Percentiles rank a stretch among this genome's conserved stretches.
These are phyloP conservation scores for Mimas tiliae DNA, from an alignment of 2,888 invertebrate genomes.

Conservation along the genomic window DNA sequence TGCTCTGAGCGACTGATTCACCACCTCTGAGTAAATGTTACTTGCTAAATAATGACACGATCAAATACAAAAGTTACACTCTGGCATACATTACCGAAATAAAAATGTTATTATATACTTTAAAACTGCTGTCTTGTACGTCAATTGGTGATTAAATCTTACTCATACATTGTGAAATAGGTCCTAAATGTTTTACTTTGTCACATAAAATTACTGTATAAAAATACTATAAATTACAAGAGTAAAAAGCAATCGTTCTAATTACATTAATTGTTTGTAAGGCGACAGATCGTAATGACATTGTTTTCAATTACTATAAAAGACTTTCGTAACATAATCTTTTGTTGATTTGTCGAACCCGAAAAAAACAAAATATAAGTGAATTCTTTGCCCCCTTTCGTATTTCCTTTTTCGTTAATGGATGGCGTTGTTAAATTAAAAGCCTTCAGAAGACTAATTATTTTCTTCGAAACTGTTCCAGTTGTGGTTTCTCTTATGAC, in stretches of 20 bases:
- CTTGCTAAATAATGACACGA: too few species aligned
- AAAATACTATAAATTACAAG: too few species aligned
- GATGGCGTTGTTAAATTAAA: constrained; percentile 12
- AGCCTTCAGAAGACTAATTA: not conserved
- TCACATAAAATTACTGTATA: too few species aligned
- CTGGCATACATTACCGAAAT: too few species aligned
- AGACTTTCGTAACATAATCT: constrained; percentile 23
- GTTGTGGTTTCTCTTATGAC: not conserved
- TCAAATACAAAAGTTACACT: too few species aligned
- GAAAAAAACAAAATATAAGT: constrained; percentile 13
- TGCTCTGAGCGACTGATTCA: too few species aligned
- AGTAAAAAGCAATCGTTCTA: not conserved
- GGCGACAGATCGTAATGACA: constrained; percentile 8
- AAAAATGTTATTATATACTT: too few species aligned
- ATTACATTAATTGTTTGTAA: constrained; percentile 14
- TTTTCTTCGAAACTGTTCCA: constrained; percentile 9
- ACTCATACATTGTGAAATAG: too few species aligned
- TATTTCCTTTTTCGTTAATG: constrained; percentile 10
- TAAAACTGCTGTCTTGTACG: too few species aligned
- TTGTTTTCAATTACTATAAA: constrained; percentile 10
- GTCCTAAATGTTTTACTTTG: too few species aligned
- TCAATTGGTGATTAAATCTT: too few species aligned
- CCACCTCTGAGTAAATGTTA: too few species aligned
- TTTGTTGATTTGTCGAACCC: constrained; percentile 22
- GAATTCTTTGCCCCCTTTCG: constrained; percentile 11